Conservation (phyloP, 2,113 vertebrate species). For the Probosciger aterrimus region DNA sequence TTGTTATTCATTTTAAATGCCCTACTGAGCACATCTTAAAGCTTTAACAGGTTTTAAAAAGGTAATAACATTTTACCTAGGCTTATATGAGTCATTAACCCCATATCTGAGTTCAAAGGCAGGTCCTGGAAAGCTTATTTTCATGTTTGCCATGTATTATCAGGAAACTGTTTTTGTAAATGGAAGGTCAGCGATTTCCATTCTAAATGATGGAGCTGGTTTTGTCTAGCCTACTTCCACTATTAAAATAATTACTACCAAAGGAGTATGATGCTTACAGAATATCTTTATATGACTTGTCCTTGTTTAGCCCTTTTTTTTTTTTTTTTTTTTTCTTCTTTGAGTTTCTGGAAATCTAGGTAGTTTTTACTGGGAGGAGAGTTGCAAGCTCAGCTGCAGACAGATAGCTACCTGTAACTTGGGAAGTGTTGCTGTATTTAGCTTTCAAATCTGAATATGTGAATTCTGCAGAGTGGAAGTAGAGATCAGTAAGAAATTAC, state of each 20-base stretch:
- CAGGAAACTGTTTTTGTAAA: background rate
- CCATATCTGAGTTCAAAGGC: background rate
- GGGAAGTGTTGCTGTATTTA: background rate
- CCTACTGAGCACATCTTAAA: background rate
- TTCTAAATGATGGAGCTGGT: background rate
- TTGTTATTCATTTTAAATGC: background rate
- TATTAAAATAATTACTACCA: background rate
- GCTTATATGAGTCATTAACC: background rate
- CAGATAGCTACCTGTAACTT: background rate
- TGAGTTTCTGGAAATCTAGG: background rate
- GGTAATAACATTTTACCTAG: background rate
- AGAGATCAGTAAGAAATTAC: background rate
- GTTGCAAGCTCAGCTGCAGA: background rate
- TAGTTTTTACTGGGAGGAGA: background rate
- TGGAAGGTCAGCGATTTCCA: background rate
- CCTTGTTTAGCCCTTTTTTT: background rate
- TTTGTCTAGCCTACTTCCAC: background rate
- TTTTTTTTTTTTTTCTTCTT: background rate
- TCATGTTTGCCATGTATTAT: background rate
- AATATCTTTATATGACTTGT: background rate
- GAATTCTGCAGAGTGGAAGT: background rate
- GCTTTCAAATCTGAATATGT: background rate
- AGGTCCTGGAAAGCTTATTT: background rate
- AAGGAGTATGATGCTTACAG: background rate
- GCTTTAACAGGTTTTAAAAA: background rate